Conservation (phyloP, 2,797 vertebrate genomes). For the Gadopsis marmoratus region DNA sequence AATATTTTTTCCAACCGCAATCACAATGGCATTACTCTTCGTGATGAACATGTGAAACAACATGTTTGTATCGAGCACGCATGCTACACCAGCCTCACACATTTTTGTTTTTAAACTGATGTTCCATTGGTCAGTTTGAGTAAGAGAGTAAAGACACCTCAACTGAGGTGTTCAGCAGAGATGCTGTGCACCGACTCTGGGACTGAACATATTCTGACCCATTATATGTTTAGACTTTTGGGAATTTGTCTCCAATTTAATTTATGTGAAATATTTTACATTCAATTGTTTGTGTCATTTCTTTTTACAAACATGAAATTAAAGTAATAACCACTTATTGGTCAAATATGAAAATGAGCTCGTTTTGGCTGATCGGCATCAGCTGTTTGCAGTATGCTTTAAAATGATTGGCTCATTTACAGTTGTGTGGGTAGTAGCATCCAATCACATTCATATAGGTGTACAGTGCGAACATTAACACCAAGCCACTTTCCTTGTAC, state of each 20-base stretch:
- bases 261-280: not conserved
- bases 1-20: conserved; percentile 11
- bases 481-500: no score
- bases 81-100: not conserved
- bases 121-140: not conserved
- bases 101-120: not conserved
- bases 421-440: not conserved
- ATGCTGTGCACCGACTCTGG: conserved; percentile 7
- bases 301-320: not conserved
- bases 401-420: not conserved
- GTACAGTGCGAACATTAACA: not conserved
- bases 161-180: conserved; percentile 28
- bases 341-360: not conserved
- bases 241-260: not conserved
- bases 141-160: conserved; percentile 26
- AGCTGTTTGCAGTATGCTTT: not conserved
- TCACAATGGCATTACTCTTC: not conserved
- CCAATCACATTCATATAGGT: not conserved
- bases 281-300: not conserved
- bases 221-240: not conserved
- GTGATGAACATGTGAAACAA: not conserved
- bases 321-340: not conserved
- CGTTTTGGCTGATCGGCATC: no score
- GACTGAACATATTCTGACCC: not conserved
- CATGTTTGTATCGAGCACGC: not conserved